phyloP scores from a whole-genome alignment of 1,140 invertebrate genomes.

The Macrobrachium nipponense region DNA sequence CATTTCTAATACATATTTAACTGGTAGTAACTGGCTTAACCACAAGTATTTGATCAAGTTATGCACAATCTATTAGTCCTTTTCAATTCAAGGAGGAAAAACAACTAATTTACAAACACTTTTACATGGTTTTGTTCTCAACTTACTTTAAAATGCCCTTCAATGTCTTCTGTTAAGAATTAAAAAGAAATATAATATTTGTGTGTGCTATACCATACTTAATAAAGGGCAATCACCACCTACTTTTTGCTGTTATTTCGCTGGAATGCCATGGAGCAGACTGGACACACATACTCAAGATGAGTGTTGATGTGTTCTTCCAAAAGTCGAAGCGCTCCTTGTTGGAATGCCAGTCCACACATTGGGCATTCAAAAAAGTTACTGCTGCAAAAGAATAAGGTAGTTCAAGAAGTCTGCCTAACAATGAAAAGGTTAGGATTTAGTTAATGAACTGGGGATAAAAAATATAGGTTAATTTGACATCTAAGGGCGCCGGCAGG shows the following conservation, averaged over 20 bases:
- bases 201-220: background rate
- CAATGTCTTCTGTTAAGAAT: background rate
- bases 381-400: background rate
- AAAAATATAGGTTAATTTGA: too few species aligned
- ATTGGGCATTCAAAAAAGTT: slow-evolving; percentile 27
- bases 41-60: too few species aligned
- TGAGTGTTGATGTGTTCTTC: slow-evolving; percentile 49
- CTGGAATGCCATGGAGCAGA: slow-evolving; percentile 47
- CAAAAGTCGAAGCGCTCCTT: slow-evolving; percentile 9
- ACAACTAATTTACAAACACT: too few species aligned
- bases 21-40: too few species aligned
- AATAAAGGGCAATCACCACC: background rate
- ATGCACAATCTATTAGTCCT: too few species aligned
- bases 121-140: too few species aligned
- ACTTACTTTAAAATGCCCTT: background rate
- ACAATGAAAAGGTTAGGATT: background rate
- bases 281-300: slow-evolving; percentile 46
- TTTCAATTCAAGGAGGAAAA: too few species aligned
- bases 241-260: slow-evolving; percentile 32
- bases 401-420: background rate
- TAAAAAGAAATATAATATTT: too few species aligned
- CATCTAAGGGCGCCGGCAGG: too few species aligned
- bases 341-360: slow-evolving; percentile 37
- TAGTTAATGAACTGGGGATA: too few species aligned
- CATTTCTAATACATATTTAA: too few species aligned